Evolutionary conservation across 1,140 invertebrate genomes (phyloP).

Genomic region (Aphaenogaster rudis): DNA sequence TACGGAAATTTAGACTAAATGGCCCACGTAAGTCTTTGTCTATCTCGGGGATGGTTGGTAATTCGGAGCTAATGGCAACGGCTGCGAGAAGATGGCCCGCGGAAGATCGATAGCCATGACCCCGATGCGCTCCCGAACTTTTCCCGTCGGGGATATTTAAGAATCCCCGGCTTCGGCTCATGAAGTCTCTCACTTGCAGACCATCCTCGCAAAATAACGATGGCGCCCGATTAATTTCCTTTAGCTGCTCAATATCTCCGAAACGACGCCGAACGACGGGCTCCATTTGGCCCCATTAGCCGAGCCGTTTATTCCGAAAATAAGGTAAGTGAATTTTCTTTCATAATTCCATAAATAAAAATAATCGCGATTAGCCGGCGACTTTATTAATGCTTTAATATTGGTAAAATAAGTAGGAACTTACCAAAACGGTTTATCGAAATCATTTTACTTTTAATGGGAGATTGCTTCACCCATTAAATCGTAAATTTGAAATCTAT

Average conservation of each 20-base stretch:
- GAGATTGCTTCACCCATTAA: background rate
- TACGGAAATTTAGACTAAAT: constrained; percentile 17
- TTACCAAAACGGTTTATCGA: too few species aligned
- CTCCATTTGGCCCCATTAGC: constrained; percentile 20
- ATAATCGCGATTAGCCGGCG: background rate
- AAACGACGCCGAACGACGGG: constrained; percentile 28
- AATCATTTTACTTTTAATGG: background rate
- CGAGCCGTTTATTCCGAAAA: constrained; percentile 20
- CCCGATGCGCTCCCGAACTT: constrained; percentile 72
- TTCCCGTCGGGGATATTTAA: constrained; percentile 70
- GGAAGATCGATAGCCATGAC: constrained; percentile 70
- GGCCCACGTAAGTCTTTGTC: constrained; percentile 22
- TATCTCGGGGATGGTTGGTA: constrained; percentile 35
- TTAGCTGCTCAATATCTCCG: constrained; percentile 47
- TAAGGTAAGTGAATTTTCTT: constrained; percentile 35
- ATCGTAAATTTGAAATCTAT: background rate
- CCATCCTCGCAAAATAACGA: constrained; percentile 52
- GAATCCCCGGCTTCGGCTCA: constrained; percentile 54
- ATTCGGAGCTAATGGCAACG: constrained; percentile 66
- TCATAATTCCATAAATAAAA: background rate
- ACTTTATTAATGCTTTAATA: background rate
- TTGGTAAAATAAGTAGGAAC: background rate
- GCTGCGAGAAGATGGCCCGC: constrained; percentile 57
- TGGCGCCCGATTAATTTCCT: constrained; percentile 54
- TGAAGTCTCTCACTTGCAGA: constrained; percentile 46